Conservation (phyloP, 2,113 vertebrate species). For the Toxostoma redivivum region DNA sequence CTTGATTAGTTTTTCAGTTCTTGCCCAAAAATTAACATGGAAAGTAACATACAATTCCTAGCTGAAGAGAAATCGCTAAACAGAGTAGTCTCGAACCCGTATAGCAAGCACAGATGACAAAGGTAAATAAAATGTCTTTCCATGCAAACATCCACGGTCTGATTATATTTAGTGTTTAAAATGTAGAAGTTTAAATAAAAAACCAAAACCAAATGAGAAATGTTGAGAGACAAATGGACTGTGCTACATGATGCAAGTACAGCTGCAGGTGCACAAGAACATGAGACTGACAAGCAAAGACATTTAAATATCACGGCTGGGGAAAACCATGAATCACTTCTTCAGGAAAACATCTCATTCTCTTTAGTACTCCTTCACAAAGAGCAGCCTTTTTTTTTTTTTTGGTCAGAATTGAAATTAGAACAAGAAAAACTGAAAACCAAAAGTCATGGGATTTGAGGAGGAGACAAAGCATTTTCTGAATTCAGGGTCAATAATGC, state of each 20-base stretch:
- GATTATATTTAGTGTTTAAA: background rate
- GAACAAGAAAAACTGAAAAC: background rate
- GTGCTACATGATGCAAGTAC: background rate
- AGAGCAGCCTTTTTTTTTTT: background rate
- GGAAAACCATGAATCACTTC: background rate
- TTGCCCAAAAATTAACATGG: background rate
- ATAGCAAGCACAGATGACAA: background rate
- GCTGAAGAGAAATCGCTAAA: background rate
- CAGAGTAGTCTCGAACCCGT: background rate
- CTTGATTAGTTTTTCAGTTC: background rate
- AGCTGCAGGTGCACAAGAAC: background rate
- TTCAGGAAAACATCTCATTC: background rate
- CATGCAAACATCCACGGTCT: background rate
- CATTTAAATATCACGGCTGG: background rate
- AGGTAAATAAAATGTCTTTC: background rate
- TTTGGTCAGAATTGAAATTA: background rate
- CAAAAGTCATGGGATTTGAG: background rate
- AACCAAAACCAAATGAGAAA: background rate
- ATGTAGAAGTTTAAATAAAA: background rate
- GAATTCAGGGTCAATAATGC: background rate
- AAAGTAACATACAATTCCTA: background rate
- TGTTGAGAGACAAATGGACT: background rate
- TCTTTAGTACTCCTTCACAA: background rate
- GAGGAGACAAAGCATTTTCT: background rate
- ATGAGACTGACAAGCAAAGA: background rate